Evolutionary conservation across 2,113 vertebrate genomes (phyloP).

Genomic region (Mugil cephalus): DNA sequence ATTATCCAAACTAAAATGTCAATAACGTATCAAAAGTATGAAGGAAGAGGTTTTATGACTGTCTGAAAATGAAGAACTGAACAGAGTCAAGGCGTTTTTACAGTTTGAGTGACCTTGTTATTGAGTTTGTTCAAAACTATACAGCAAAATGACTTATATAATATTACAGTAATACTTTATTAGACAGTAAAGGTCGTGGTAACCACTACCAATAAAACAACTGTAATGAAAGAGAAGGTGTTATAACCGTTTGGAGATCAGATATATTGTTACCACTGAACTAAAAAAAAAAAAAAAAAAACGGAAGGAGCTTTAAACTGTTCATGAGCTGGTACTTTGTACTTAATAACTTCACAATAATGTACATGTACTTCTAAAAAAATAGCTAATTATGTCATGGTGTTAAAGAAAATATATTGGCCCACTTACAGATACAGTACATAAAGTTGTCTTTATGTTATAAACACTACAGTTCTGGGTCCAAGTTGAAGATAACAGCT

Average conservation of each 20-base stretch:
- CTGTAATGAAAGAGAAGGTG: no score
- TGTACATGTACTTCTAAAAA: background rate
- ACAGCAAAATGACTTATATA: no score
- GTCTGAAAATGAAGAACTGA: no score
- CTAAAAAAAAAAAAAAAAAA: background rate
- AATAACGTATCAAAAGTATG: no score
- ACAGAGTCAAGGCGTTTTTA: no score
- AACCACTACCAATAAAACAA: no score
- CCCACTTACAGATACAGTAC: background rate
- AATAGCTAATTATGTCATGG: background rate
- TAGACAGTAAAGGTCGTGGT: no score
- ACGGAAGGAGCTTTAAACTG: background rate
- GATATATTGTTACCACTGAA: background rate
- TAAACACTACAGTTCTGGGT: constrained; percentile 4
- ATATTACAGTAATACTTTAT: no score
- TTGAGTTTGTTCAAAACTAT: no score
- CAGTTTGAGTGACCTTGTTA: no score
- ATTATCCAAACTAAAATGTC: background rate
- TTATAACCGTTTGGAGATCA: background rate
- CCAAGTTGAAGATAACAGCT: background rate
- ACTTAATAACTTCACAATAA: background rate
- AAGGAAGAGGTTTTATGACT: no score
- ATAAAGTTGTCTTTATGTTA: background rate
- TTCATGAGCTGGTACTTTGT: background rate
- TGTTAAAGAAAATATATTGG: no score